A percentile compares a stretch with the other conserved stretches of the same genome.
phyloP scores from a whole-genome alignment of 2,113 vertebrate species.

The Cinclus mexicanus region DNA sequence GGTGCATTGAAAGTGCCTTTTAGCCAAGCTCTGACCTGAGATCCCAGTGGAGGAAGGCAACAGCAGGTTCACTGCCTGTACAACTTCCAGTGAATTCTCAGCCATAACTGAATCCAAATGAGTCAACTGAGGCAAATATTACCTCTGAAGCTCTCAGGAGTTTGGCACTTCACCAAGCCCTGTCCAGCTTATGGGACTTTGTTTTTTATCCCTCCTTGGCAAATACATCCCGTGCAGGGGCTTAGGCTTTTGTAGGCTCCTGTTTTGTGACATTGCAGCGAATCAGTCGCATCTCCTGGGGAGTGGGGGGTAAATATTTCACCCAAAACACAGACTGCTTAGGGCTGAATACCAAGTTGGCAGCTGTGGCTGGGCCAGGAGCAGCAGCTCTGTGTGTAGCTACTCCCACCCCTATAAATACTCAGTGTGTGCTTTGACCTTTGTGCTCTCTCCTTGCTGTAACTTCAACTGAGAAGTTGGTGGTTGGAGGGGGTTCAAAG shows the following conservation, averaged over 20 bases:
- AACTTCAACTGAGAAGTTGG: not conserved
- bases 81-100: not conserved
- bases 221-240: not conserved
- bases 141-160: not conserved
- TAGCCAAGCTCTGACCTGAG: not conserved
- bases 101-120: not conserved
- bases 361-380: not conserved
- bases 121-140: not conserved
- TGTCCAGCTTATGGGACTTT: not conserved
- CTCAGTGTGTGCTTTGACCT: not conserved
- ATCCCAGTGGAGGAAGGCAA: not conserved
- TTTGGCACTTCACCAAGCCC: not conserved
- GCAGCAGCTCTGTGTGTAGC: not conserved
- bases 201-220: not conserved
- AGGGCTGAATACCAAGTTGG: not conserved
- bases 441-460: not conserved
- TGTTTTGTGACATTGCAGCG: not conserved
- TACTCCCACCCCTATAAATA: not conserved
- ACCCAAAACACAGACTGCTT: not conserved
- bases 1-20: not conserved
- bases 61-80: not conserved
- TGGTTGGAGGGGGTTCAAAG: not conserved
- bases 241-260: not conserved
- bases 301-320: not conserved
- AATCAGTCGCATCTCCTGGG: not conserved